phyloP scores from a whole-genome alignment of 2,888 invertebrate genomes.

The Hirudinaria manillensis region DNA sequence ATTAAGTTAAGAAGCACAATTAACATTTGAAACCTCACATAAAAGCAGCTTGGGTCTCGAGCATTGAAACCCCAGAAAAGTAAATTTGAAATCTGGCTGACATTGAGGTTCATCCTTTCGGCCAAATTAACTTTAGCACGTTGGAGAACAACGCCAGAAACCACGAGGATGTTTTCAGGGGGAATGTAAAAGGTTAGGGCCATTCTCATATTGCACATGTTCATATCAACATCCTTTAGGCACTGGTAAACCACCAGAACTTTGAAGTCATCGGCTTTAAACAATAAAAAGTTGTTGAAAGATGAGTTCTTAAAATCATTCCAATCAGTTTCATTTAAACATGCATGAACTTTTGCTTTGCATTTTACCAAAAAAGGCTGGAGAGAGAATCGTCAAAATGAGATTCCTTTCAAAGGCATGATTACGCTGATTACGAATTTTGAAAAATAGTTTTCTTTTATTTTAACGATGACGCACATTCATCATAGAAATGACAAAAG shows the following conservation, averaged over 20 bases:
- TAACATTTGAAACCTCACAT: conserved; percentile 5
- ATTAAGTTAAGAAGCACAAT: no score
- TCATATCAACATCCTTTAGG: conserved; percentile 9
- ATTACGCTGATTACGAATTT: no score
- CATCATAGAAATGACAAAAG: no score
- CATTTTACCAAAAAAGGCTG: background rate
- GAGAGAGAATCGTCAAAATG: background rate
- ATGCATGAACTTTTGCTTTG: background rate
- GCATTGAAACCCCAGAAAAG: conserved; percentile 27
- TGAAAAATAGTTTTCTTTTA: no score
- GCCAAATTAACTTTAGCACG: conserved; percentile 15
- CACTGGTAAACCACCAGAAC: conserved; percentile 27
- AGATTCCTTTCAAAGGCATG: background rate
- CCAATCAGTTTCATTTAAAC: background rate
- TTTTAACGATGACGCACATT: no score
- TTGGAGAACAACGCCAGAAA: conserved; percentile 11
- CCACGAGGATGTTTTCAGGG: conserved; percentile 21
- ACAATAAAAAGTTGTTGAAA: background rate
- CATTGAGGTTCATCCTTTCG: conserved; percentile 21
- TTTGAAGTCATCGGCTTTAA: conserved; percentile 25
- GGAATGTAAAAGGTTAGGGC: conserved; percentile 8
- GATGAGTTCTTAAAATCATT: background rate
- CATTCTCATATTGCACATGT: conserved; percentile 22
- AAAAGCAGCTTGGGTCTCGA: conserved; percentile 3
- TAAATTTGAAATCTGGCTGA: conserved; percentile 27